Conservation (phyloP, 2,113 vertebrate species). For the Siniperca chuatsi region DNA sequence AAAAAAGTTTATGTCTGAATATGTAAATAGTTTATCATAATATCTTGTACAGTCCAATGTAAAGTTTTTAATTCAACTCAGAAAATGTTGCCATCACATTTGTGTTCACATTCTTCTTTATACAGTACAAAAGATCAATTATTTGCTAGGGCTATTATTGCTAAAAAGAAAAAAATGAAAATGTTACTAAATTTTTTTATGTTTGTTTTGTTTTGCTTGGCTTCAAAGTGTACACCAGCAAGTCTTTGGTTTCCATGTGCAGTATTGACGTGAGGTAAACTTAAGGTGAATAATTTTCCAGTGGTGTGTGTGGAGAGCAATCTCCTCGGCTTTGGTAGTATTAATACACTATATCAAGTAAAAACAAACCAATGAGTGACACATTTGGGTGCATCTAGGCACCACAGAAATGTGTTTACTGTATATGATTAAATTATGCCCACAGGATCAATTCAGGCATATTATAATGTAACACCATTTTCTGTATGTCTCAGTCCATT, state of each 20-base stretch:
- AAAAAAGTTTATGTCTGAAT: constrained; percentile 98
- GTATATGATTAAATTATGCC: constrained; percentile 84
- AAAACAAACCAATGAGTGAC: constrained; percentile 87
- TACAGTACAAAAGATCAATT: constrained; percentile 89
- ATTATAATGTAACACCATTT: constrained; percentile 91
- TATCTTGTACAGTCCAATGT: constrained; percentile 99
- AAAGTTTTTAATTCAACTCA: constrained; percentile 99
- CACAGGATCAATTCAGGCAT: constrained; percentile 92
- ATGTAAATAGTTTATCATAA: constrained; percentile 99
- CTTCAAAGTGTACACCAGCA: constrained; percentile 95
- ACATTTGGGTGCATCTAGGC: constrained; percentile 89
- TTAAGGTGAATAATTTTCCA: constrained; percentile 93
- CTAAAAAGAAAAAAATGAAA: constrained; percentile 77
- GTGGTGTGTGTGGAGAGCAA: constrained; percentile 92
- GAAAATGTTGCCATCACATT: constrained; percentile 95
- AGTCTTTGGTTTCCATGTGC: constrained; percentile 96
- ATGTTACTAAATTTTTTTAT: constrained; percentile 77
- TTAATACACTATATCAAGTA: constrained; percentile 90
- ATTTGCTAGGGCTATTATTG: constrained; percentile 93
- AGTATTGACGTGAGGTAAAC: constrained; percentile 99
- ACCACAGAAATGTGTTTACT: constrained; percentile 89
- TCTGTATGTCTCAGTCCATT: constrained; percentile 87
- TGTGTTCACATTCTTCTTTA: constrained; percentile 95
- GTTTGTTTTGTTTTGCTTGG: constrained; percentile 90
- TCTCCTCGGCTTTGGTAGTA: constrained; percentile 92